A percentile compares a stretch with the other conserved stretches of the same genome.
phyloP scores from a whole-genome alignment of 1,140 invertebrate genomes.

The Ephestia elutella region DNA sequence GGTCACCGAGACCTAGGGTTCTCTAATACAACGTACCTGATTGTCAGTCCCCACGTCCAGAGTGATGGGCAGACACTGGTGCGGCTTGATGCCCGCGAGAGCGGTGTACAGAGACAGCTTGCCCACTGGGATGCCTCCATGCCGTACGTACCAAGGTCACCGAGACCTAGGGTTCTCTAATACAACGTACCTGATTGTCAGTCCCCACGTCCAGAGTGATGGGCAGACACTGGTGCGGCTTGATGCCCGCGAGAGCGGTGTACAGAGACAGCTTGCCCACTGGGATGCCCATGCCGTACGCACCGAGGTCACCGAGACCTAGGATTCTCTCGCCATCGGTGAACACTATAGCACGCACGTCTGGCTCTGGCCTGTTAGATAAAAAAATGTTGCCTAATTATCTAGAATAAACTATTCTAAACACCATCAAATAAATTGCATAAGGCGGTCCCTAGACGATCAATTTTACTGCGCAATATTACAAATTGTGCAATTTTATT shows the following conservation, averaged over 20 bases:
- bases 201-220: conserved; percentile 96
- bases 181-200: conserved; percentile 80
- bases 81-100: no score
- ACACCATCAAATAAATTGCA: no score
- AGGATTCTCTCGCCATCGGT: conserved; percentile 97
- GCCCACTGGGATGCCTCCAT: no score
- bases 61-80: no score
- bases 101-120: no score
- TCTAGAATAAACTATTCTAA: no score
- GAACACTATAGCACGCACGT: conserved; percentile 94
- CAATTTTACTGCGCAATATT: no score
- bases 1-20: no score
- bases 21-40: no score
- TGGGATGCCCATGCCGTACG: conserved; percentile 97
- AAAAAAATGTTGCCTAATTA: neutral
- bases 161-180: conserved; percentile 92
- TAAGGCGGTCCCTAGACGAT: no score
- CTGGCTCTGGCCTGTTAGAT: conserved; percentile 88
- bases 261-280: conserved; percentile 96
- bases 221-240: conserved; percentile 93
- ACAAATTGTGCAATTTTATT: no score
- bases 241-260: conserved; percentile 94
- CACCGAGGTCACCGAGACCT: conserved; percentile 94
- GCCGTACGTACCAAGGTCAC: conserved; percentile 94
- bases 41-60: no score